A percentile compares a stretch with the other conserved stretches of the same genome.
Conservation (phyloP, 2,113 vertebrate species). For the Scolopax mira region DNA sequence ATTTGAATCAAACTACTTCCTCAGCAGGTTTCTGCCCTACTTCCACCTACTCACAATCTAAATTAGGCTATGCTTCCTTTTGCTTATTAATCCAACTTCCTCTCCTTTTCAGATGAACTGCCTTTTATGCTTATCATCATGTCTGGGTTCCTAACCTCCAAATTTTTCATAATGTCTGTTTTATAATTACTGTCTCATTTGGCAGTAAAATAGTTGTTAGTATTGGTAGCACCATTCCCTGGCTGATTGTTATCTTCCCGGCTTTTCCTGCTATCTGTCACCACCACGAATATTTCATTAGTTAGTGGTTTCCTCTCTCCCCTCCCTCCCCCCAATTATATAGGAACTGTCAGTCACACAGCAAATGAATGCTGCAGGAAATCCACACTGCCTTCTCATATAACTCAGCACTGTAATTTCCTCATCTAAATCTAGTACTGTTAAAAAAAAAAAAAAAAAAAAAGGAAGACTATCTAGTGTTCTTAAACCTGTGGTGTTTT, state of each 20-base stretch:
- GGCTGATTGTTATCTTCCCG: not conserved
- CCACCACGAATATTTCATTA: not conserved
- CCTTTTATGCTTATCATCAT: not conserved
- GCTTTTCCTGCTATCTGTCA: not conserved
- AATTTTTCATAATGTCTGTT: not conserved
- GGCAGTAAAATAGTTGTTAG: not conserved
- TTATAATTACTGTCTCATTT: not conserved
- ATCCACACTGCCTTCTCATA: not conserved
- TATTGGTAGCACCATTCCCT: not conserved
- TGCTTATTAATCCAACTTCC: not conserved
- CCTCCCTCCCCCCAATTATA: not conserved
- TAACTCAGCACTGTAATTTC: conserved; percentile 1
- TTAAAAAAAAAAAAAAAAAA: not conserved
- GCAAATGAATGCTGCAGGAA: not conserved
- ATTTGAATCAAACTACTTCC: not conserved
- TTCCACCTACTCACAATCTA: not conserved
- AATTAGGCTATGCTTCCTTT: not conserved
- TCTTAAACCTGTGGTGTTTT: not conserved
- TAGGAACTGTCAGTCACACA: not conserved
- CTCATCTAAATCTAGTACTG: not conserved
- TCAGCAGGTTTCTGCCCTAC: not conserved
- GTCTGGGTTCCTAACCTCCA: not conserved
- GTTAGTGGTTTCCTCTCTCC: not conserved
- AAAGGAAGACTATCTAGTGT: not conserved
- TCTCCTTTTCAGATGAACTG: not conserved